A percentile compares a stretch with the other conserved stretches of the same genome.
Conservation (phyloP, 2,113 vertebrate species). For the Ophiodon elongatus region DNA sequence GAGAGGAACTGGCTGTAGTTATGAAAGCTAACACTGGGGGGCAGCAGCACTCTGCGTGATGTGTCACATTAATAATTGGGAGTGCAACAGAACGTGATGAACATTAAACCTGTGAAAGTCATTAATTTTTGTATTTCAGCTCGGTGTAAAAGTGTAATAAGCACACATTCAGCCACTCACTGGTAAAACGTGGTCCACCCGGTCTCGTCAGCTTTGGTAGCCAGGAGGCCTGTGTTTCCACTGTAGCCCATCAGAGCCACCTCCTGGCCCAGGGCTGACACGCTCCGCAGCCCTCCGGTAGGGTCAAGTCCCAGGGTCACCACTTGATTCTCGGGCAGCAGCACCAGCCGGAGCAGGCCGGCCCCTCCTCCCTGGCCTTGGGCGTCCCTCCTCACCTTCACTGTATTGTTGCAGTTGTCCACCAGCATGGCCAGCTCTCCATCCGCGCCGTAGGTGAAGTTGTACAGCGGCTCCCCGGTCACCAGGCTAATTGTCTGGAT, state of each 20-base stretch:
- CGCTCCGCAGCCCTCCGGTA: constrained; percentile 91
- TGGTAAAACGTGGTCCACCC: constrained; percentile 99
- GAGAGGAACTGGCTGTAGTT: constrained; percentile 34
- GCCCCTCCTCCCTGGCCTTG: constrained; percentile 82
- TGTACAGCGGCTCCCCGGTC: constrained; percentile 95
- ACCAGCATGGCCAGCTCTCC: constrained; percentile 89
- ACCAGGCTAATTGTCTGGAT: constrained; percentile 96
- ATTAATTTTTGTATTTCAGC: constrained; percentile 31
- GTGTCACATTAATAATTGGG: background rate
- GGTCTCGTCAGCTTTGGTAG: constrained; percentile 97
- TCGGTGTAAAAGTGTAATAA: background rate
- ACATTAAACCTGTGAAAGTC: constrained; percentile 9
- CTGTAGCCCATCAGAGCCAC: constrained; percentile 95
- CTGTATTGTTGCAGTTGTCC: constrained; percentile 94
- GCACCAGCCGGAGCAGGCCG: constrained; percentile 91
- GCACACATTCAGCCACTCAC: constrained; percentile 87
- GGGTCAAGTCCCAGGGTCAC: constrained; percentile 92
- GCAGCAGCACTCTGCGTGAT: constrained; percentile 56
- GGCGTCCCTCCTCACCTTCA: constrained; percentile 93
- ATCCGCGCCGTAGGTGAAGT: constrained; percentile 93
- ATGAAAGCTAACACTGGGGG: constrained; percentile 66
- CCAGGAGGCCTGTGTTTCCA: constrained; percentile 93
- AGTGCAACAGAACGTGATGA: constrained; percentile 3
- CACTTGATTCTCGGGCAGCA: constrained; percentile 96
- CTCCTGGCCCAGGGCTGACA: constrained; percentile 92